Percentiles rank a stretch among this genome's conserved stretches.
Conservation (phyloP, 64 coral and sea anemone genomes). For the Dendronephthya gigantea region DNA sequence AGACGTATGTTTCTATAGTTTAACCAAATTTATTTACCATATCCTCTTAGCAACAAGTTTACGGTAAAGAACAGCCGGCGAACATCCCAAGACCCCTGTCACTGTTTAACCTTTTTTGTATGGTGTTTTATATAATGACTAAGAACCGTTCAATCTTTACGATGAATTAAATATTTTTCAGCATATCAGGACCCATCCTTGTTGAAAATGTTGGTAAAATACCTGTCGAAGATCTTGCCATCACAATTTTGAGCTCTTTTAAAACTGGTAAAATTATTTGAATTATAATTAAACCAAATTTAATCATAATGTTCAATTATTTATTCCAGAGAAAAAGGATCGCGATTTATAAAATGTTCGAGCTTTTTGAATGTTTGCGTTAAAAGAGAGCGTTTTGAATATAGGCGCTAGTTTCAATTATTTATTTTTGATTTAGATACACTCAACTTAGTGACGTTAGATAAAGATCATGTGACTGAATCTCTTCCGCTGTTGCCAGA, state of each 20-base stretch:
- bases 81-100: no score
- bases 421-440: background rate
- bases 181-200: background rate
- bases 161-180: background rate
- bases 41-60: no score
- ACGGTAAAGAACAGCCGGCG: no score
- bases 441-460: background rate
- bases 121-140: background rate
- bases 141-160: background rate
- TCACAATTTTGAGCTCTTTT: background rate
- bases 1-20: background rate
- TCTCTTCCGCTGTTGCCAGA: background rate
- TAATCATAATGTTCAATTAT: no score
- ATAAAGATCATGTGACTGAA: background rate
- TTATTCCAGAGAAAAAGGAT: no score
- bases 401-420: background rate
- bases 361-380: no score
- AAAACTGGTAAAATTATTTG: background rate
- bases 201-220: slow-evolving; percentile 8
- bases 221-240: background rate
- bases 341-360: no score
- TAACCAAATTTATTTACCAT: no score
- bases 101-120: no score
- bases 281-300: background rate
- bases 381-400: no score